A percentile compares a stretch with the other conserved stretches of the same genome.
Evolutionary conservation across 1,140 invertebrate species (phyloP).

Genomic region (Bombus pascuorum): DNA sequence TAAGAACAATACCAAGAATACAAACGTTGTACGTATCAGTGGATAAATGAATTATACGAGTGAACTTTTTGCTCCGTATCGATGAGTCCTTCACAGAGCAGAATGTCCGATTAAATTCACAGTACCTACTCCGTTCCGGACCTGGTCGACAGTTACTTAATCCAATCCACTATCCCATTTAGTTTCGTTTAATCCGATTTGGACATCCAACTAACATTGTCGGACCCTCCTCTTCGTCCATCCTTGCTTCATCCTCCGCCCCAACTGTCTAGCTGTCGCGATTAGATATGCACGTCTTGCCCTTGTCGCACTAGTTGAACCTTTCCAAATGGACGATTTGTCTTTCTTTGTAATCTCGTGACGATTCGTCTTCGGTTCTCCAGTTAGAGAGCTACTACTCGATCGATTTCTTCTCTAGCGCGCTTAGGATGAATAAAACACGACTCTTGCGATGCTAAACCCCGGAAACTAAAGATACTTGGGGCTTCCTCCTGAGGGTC

Average conservation of each 20-base stretch:
- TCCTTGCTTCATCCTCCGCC: background rate
- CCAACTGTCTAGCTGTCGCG: conserved; percentile 17
- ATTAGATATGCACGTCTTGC: conserved; percentile 40
- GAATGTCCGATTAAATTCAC: conserved; percentile 17
- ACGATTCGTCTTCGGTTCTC: background rate
- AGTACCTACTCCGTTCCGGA: too few relatives aligned
- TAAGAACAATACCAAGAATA: too few relatives aligned
- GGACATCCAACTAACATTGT: conserved; percentile 18
- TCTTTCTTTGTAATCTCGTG: conserved; percentile 25
- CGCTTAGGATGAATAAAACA: background rate
- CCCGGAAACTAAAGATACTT: background rate
- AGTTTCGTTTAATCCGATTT: conserved; percentile 45
- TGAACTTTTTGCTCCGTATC: background rate
- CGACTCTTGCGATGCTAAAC: background rate
- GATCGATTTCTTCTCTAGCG: background rate
- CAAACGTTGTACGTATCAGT: too few relatives aligned
- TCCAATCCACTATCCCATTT: conserved; percentile 24
- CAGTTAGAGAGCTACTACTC: background rate
- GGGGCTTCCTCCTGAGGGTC: too few relatives aligned
- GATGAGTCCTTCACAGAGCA: background rate
- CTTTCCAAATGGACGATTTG: background rate
- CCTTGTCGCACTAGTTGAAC: conserved; percentile 9
- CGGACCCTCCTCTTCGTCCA: background rate
- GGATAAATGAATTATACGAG: background rate
- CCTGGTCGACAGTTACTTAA: background rate